Conservation (phyloP, 2,888 invertebrate species). For the Oegoconia quadripuncta region DNA sequence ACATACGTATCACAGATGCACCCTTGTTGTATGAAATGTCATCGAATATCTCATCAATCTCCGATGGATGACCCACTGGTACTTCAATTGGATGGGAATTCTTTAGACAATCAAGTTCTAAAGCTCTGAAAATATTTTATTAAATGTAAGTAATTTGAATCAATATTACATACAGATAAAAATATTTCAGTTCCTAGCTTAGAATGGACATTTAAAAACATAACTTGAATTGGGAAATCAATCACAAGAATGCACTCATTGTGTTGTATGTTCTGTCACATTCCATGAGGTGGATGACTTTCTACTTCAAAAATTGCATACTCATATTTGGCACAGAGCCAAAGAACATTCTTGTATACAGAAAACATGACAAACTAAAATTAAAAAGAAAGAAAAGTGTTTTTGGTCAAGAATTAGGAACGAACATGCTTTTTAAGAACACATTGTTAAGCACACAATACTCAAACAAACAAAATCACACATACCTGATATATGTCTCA, state of each 20-base stretch:
- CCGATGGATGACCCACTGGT: conserved; percentile 94
- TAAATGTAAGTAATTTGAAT: neutral
- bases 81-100: conserved; percentile 98
- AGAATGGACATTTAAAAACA: too few species aligned
- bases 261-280: too few species aligned
- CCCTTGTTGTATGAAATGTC: conserved; percentile 98
- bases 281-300: conserved; percentile 13
- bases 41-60: conserved; percentile 98
- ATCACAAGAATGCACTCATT: too few species aligned
- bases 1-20: conserved; percentile 96
- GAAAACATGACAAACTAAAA: neutral
- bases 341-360: neutral
- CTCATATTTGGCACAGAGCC: conserved; percentile 11
- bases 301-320: conserved; percentile 8
- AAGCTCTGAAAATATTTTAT: conserved; percentile 76
- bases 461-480: conserved; percentile 8
- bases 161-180: too few species aligned
- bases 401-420: neutral
- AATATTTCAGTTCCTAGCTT: too few species aligned
- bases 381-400: neutral
- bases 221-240: too few species aligned
- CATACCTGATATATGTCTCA: conserved; percentile 86
- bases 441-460: neutral
- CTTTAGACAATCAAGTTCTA: conserved; percentile 92
- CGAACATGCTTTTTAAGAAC: neutral